Evolutionary conservation across 1,140 invertebrate genomes (phyloP), one percentile per base, ranked within the genome.

Genomic region (Euura lappo): DNA sequence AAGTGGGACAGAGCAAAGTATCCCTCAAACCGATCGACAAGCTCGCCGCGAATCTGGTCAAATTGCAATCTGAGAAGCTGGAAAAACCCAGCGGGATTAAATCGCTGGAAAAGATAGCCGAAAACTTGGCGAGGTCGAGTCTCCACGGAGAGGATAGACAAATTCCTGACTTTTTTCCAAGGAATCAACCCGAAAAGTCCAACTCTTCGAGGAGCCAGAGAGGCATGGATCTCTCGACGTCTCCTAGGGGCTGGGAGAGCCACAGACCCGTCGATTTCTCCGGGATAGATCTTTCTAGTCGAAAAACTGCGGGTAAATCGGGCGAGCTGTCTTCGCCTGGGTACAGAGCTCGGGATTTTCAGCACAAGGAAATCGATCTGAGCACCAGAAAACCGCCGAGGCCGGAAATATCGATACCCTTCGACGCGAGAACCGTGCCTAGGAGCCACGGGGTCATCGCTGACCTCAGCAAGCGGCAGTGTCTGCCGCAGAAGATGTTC

Each of bases 281-380:
- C 0, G 85, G 87, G 10, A 86, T 87, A 6, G 86, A 88, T 79
- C 76, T 88, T 65, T 87, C 85, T 74, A 88, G 83, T 84, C 85
- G 84, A 28, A 86, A 82, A 73, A 60, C 73, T 4, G 51, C 13
- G 8, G 5, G 51, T 60, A 84, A 84, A 71, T 76, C 79, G 6
- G 47, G 81, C 8, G 82, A 84, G 6, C 6, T 84, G 5, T 77
- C 79, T 2, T 73, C 77, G 8, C 44, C 68, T 13, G 78, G 46
- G 0, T 86, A 83, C 11, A 77, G 83, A 42, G 44, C 80, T 3
- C 86, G 84, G 46, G 84, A 86, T 5, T 83, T 84, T 66, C 85
- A 87, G 65, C 83, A 85, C 13, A 80, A 82, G 45, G 86, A 87
- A 68, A 87, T 88, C 81, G 87, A 88, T 75, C 66, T 88, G 2